These are phyloP conservation scores for Lysandra bellargus DNA, from an alignment of 2,888 invertebrate species.

Conservation along the genomic window DNA sequence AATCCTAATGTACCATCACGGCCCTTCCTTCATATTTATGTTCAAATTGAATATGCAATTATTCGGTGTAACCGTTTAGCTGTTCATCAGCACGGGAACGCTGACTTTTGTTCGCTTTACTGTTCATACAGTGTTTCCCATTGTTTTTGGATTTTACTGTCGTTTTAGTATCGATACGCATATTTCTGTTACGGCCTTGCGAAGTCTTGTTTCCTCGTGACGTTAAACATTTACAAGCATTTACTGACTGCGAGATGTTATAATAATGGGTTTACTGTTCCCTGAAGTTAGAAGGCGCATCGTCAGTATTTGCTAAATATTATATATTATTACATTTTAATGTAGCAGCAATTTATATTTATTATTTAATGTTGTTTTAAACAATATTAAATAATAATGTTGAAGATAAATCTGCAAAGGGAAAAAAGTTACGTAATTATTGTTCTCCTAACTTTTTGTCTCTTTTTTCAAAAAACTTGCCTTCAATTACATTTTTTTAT, in stretches of 20 bases:
- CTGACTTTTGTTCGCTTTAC: slow-evolving; percentile 23
- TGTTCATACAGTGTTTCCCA: not conserved
- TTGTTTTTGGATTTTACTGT: not conserved
- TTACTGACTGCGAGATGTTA: not conserved
- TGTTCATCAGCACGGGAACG: slow-evolving; percentile 26
- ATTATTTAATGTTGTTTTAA: too few relatives aligned
- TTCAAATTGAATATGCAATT: slow-evolving; percentile 65
- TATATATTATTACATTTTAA: too few relatives aligned
- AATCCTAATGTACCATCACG: slow-evolving; percentile 29
- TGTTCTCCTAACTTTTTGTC: too few relatives aligned
- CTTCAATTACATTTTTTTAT: not conserved
- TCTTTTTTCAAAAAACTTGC: too few relatives aligned
- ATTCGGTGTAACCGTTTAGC: slow-evolving; percentile 44
- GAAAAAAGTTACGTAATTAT: too few relatives aligned
- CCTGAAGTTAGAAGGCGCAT: not conserved
- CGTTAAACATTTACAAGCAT: not conserved
- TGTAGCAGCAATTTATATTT: too few relatives aligned
- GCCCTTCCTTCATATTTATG: slow-evolving; percentile 40
- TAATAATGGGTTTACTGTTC: not conserved
- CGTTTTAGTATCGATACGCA: slow-evolving; percentile 7
- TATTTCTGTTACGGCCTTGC: not conserved
- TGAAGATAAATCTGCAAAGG: too few relatives aligned
- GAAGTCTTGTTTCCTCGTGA: not conserved
- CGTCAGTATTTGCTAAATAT: too few relatives aligned
- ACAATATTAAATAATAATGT: too few relatives aligned